Percentiles rank a stretch among this genome's conserved stretches.
Conservation (phyloP, 2,113 vertebrate species). For the Hippocampus abdominalis region DNA sequence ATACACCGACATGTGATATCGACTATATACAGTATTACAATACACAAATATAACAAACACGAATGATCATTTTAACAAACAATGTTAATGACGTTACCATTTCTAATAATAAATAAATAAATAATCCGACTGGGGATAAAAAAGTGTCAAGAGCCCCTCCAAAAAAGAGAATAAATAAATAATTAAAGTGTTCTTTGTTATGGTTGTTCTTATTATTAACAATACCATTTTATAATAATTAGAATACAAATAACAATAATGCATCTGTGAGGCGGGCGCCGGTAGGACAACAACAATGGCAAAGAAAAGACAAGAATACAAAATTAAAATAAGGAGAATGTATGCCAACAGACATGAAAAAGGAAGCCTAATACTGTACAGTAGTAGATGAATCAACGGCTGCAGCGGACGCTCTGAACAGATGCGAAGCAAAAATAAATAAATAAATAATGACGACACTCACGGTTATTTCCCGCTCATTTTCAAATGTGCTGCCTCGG, state of each 20-base stretch:
- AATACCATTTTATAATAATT: too few species aligned
- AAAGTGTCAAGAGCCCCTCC: too few species aligned
- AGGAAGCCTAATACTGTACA: not conserved
- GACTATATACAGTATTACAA: too few species aligned
- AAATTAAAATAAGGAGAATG: not conserved
- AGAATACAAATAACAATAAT: too few species aligned
- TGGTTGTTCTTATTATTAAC: too few species aligned
- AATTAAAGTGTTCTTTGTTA: not conserved
- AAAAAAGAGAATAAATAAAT: not conserved
- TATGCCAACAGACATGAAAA: not conserved
- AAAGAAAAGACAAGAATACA: not conserved
- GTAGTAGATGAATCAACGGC: not conserved
- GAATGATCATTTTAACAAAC: too few species aligned
- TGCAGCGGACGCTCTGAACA: not conserved
- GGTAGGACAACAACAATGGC: not conserved
- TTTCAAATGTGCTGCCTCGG: conserved; percentile 40
- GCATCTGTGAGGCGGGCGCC: not conserved
- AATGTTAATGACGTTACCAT: not conserved
- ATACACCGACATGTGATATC: too few species aligned
- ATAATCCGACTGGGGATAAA: not conserved
- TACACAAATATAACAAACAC: too few species aligned
- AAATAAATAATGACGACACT: conserved; percentile 32
- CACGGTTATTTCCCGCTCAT: conserved; percentile 66
- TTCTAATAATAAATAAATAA: not conserved
- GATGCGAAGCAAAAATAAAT: not conserved